Evolutionary conservation across 1,140 invertebrate genomes (phyloP), one percentile per base, ranked within the genome.

Genomic region (Aleiodes sp.): DNA sequence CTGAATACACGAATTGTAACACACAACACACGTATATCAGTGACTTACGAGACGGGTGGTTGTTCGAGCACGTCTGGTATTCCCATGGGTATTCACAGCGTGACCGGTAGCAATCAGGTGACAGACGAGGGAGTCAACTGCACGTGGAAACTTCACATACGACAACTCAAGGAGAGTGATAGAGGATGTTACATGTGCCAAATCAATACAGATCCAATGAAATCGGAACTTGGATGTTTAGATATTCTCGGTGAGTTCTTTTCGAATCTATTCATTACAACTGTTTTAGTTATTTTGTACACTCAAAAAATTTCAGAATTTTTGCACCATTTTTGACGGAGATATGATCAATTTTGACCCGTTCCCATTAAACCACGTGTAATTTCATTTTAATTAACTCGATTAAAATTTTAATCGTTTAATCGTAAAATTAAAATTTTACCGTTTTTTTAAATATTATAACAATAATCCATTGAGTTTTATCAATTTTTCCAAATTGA

Each of bases 1-100:
- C 85, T 96, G 1, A 93, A 96, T 80, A 93, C 92, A 14, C 89
- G 91, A 31, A 93, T 96, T 19, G 94, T 97, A n/a, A 95, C 94
- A 1, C 94, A 96, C 84, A 96, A 95, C 83, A 90, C 91, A 0
- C 87, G 95, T 16, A 93, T 96, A 70, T 88, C 89, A 65, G 92
- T 95, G 46, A 91, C 91, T 70, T 93, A 94, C 78, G 93, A 95
- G 90, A 91, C 70, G 84, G 90, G 77, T 86, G 94, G 93, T 91
- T 92, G 79, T 88, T 94, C 9, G 90, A 94, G 72, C 91, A 92
- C 72, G 82, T 94, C 43, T 90, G 91, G 71, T 90, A 56, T 21
- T 62, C 52, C 92, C 65, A 88, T 89, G 35, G 52, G 64, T 69
- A 39, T 76, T 76, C 70, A 80, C 52, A 75, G 89, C 80, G 76